Evolutionary conservation across 2,888 invertebrate species (phyloP).

Genomic region (Carterocephalus palaemon): DNA sequence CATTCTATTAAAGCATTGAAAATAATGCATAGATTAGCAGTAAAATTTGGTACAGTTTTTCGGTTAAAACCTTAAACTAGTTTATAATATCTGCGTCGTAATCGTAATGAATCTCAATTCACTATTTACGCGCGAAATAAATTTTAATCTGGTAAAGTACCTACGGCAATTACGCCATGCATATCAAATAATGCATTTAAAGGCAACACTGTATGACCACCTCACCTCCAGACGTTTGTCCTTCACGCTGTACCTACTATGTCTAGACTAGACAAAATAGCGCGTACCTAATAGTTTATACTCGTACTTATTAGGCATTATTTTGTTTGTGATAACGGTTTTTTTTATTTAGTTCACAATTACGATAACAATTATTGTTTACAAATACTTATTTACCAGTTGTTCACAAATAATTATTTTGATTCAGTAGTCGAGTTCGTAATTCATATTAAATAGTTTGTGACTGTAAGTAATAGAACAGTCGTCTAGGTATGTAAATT

Average conservation of each 20-base stretch:
- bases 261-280: slow-evolving; percentile 69
- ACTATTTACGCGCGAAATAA: slow-evolving; percentile 4
- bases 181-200: slow-evolving; percentile 50
- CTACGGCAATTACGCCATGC: slow-evolving; percentile 11
- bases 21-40: no score
- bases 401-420: no score
- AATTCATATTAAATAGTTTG: slow-evolving; percentile 39
- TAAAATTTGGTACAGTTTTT: no score
- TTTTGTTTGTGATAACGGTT: no score
- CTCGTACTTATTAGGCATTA: slow-evolving; percentile 1
- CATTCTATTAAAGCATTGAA: no score
- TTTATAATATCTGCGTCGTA: no score
- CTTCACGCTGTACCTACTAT: slow-evolving; percentile 56
- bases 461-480: slow-evolving; percentile 53
- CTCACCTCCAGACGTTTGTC: slow-evolving; percentile 66
- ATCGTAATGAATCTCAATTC: no score
- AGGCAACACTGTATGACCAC: slow-evolving; percentile 61
- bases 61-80: no score
- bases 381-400: no score
- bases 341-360: no score
- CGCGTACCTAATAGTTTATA: slow-evolving; percentile 47
- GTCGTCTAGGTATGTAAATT: slow-evolving; percentile 56
- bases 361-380: no score
- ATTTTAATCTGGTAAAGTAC: neutral
- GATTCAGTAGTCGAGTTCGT: no score